Evolutionary conservation across 1,140 invertebrate genomes (phyloP).

Genomic region (Agraylea sexmaculata): DNA sequence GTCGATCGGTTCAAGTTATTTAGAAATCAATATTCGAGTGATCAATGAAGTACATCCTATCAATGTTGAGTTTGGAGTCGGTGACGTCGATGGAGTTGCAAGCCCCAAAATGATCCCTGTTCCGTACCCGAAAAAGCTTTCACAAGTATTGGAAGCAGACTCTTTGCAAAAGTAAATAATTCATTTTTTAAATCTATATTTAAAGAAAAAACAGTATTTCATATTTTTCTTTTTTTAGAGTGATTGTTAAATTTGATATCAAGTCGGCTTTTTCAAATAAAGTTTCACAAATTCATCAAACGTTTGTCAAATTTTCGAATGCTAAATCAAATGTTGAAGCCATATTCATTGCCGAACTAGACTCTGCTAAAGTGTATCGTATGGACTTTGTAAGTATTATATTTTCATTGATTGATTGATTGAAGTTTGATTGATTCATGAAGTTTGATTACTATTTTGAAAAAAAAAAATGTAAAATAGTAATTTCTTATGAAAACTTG

Average conservation of each 20-base stretch:
- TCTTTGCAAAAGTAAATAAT: slow-evolving; percentile 64
- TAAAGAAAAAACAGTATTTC: background rate
- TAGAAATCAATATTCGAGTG: slow-evolving; percentile 58
- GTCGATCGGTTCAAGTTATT: slow-evolving; percentile 55
- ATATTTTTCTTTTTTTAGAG: slow-evolving; percentile 24
- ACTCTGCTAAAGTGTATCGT: slow-evolving; percentile 71
- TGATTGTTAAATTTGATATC: slow-evolving; percentile 71
- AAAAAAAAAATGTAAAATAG: no score
- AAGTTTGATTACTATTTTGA: no score
- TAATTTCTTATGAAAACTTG: background rate
- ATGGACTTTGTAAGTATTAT: slow-evolving; percentile 67
- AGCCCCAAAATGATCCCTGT: slow-evolving; percentile 68
- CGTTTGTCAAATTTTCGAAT: slow-evolving; percentile 73
- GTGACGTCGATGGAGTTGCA: slow-evolving; percentile 77
- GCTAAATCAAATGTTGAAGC: slow-evolving; percentile 64
- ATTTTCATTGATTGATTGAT: background rate
- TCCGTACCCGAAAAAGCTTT: slow-evolving; percentile 56
- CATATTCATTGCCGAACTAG: slow-evolving; percentile 87
- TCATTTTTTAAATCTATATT: slow-evolving; percentile 5
- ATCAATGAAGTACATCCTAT: slow-evolving; percentile 62
- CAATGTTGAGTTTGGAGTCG: slow-evolving; percentile 76
- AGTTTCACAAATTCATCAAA: slow-evolving; percentile 75
- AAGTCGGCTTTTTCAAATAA: slow-evolving; percentile 59
- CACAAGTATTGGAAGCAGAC: slow-evolving; percentile 64
- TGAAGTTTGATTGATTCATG: background rate